Evolutionary conservation across 2,888 invertebrate species (phyloP).

Genomic region (Glomeris marginata): DNA sequence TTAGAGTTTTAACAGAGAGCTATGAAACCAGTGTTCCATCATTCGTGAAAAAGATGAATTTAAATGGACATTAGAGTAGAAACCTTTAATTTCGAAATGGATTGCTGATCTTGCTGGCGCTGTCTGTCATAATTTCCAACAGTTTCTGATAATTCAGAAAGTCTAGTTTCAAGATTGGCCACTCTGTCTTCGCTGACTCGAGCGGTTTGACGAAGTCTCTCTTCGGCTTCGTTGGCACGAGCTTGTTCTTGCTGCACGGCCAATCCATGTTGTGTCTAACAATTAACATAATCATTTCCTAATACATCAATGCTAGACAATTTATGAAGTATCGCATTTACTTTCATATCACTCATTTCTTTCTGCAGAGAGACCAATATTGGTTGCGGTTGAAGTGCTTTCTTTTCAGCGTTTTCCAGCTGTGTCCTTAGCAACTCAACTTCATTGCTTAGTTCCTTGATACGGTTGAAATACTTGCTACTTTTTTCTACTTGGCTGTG

Average conservation of each 20-base stretch:
- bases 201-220: slow-evolving; percentile 48
- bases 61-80: slow-evolving; percentile 12
- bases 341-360: slow-evolving; percentile 55
- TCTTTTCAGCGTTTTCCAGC: slow-evolving; percentile 47
- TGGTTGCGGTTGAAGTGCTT: slow-evolving; percentile 44
- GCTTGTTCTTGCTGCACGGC: slow-evolving; percentile 56
- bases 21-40: neutral
- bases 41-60: too few relatives aligned
- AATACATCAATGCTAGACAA: neutral
- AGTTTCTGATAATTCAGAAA: slow-evolving; percentile 62
- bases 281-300: neutral
- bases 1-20: neutral
- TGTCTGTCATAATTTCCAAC: slow-evolving; percentile 61
- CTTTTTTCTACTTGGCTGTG: slow-evolving; percentile 13
- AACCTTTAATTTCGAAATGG: slow-evolving; percentile 49
- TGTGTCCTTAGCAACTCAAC: slow-evolving; percentile 46
- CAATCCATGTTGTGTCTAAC: slow-evolving; percentile 42
- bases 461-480: too few relatives aligned
- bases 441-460: slow-evolving; percentile 41
- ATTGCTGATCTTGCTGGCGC: slow-evolving; percentile 52
- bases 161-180: slow-evolving; percentile 52
- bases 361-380: slow-evolving; percentile 50
- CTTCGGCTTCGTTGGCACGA: slow-evolving; percentile 54
- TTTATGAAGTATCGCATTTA: slow-evolving; percentile 21
- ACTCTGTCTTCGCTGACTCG: slow-evolving; percentile 61